phyloP scores from a whole-genome alignment of 2,113 vertebrate species.

The Eulacestoma nigropectus region DNA sequence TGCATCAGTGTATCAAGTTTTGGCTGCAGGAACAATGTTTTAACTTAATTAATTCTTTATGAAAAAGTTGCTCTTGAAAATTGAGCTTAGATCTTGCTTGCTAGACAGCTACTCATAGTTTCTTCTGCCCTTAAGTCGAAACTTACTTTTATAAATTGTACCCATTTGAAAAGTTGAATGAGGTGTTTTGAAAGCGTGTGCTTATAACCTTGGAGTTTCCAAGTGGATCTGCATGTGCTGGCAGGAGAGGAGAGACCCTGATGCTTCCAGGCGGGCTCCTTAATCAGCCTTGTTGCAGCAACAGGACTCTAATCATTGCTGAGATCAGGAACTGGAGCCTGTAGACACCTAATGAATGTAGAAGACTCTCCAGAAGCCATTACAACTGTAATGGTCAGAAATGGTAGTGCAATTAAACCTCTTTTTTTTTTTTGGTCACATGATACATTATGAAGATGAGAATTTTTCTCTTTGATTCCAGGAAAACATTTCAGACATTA shows the following conservation, averaged over 20 bases:
- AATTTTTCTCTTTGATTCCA: conserved; percentile 55
- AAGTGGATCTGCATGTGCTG: neutral
- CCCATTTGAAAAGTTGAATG: neutral
- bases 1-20: conserved; percentile 1
- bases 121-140: neutral
- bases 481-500: conserved; percentile 54
- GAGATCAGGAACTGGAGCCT: neutral
- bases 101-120: neutral
- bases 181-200: neutral
- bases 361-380: neutral
- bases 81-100: neutral
- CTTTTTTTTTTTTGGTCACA: neutral
- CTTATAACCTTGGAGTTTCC: neutral
- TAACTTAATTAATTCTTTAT: conserved; percentile 16
- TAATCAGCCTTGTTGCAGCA: neutral
- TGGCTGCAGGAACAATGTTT: conserved; percentile 13
- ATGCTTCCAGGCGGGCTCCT: neutral
- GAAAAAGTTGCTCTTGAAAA: neutral
- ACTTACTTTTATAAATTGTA: neutral
- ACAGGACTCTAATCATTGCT: rapidly evolving
- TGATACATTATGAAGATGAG: conserved; percentile 53
- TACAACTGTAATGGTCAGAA: neutral
- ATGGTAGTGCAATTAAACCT: neutral
- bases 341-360: neutral
- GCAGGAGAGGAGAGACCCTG: neutral